Conservation (phyloP, 2,888 invertebrate genomes). For the Ypsolopha sequella region DNA sequence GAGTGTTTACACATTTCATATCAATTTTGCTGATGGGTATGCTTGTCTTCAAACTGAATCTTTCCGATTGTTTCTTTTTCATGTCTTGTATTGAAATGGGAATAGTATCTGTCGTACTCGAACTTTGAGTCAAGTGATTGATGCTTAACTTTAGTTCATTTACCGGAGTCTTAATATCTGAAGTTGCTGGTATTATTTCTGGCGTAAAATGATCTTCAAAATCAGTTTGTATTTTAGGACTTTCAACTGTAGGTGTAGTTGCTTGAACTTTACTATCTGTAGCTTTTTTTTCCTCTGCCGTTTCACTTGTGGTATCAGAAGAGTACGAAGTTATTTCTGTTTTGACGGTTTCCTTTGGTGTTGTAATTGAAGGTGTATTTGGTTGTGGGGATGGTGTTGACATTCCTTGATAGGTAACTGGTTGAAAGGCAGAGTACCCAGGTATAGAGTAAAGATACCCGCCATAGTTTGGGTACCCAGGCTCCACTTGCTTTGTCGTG, state of each 20-base stretch:
- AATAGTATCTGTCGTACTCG: slow-evolving; percentile 32
- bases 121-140: slow-evolving; percentile 40
- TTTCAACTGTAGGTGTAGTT: slow-evolving; percentile 8
- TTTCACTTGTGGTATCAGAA: not conserved
- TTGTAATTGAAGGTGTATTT: not conserved
- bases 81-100: slow-evolving; percentile 16
- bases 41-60: slow-evolving; percentile 59
- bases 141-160: slow-evolving; percentile 43
- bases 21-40: slow-evolving; percentile 63
- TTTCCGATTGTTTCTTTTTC: slow-evolving; percentile 44
- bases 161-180: slow-evolving; percentile 18
- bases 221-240: slow-evolving; percentile 31
- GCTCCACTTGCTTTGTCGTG: slow-evolving; percentile 40
- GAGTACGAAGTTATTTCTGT: slow-evolving; percentile 13
- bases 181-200: slow-evolving; percentile 34
- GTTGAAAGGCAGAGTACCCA: slow-evolving; percentile 61
- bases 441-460: slow-evolving; percentile 55
- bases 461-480: slow-evolving; percentile 44
- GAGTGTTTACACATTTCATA: slow-evolving; percentile 47
- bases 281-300: not conserved
- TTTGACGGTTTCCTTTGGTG: slow-evolving; percentile 10
- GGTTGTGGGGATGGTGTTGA: not conserved
- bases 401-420: slow-evolving; percentile 35
- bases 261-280: not conserved
- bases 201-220: slow-evolving; percentile 53